A percentile compares a stretch with the other conserved stretches of the same genome.
These are phyloP conservation scores for Leptinotarsa tumamoca DNA, from an alignment of 2,888 invertebrate species.

Conservation along the genomic window DNA sequence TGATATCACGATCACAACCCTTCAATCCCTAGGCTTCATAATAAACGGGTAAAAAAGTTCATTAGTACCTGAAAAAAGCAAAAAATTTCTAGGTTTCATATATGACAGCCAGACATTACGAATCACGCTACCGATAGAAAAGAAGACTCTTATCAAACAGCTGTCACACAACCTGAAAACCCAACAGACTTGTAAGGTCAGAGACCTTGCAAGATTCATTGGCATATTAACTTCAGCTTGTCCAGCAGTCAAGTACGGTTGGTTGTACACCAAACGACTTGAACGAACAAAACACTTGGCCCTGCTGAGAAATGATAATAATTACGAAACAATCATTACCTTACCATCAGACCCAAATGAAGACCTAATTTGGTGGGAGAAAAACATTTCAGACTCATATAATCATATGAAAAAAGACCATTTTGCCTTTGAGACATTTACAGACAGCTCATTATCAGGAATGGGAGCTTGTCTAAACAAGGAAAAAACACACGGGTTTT, in stretches of 20 bases:
- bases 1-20: not conserved
- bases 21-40: slow-evolving; percentile 30
- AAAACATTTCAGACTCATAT: not conserved
- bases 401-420: slow-evolving; percentile 22
- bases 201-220: slow-evolving; percentile 28
- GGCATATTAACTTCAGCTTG: slow-evolving; percentile 30
- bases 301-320: slow-evolving; percentile 22
- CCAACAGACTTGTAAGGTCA: slow-evolving; percentile 28
- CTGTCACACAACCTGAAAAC: not conserved
- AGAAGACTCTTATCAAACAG: slow-evolving; percentile 7
- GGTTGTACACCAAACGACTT: slow-evolving; percentile 30
- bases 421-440: not conserved
- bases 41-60: slow-evolving; percentile 27
- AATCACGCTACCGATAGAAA: slow-evolving; percentile 24
- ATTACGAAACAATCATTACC: slow-evolving; percentile 24
- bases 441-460: slow-evolving; percentile 31
- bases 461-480: slow-evolving; percentile 44
- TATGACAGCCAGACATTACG: slow-evolving; percentile 25
- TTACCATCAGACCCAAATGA: not conserved
- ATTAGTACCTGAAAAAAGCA: slow-evolving; percentile 9
- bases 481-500: slow-evolving; percentile 44
- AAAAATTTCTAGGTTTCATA: slow-evolving; percentile 29
- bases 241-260: slow-evolving; percentile 32
- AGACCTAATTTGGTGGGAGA: slow-evolving; percentile 31
- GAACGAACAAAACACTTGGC: slow-evolving; percentile 42